A percentile compares a stretch with the other conserved stretches of the same genome.
Conservation (phyloP, 2,888 invertebrate genomes). For the Drosophila subsilvestris region DNA sequence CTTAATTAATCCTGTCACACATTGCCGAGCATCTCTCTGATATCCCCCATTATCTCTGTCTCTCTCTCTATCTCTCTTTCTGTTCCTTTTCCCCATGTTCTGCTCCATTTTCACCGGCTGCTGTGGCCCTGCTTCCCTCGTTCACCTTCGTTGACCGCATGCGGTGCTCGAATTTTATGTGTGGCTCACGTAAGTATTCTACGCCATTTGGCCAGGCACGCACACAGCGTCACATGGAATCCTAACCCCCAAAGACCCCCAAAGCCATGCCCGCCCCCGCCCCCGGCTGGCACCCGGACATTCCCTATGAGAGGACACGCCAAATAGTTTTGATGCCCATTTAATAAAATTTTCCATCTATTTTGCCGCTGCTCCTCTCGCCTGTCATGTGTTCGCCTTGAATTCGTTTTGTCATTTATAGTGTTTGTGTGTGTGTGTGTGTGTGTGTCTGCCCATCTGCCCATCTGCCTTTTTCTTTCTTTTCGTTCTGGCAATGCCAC, state of each 20-base stretch:
- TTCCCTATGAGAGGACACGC: slow-evolving; percentile 54
- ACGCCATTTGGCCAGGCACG: slow-evolving; percentile 40
- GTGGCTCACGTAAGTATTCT: slow-evolving; percentile 70
- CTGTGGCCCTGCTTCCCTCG: neutral
- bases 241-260: slow-evolving; percentile 41
- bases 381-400: slow-evolving; percentile 26
- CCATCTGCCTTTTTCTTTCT: neutral
- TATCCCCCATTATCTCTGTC: neutral
- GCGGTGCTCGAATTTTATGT: slow-evolving; percentile 61
- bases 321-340: slow-evolving; percentile 78
- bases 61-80: neutral
- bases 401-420: slow-evolving; percentile 75
- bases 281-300: neutral
- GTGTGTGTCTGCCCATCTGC: neutral
- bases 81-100: neutral
- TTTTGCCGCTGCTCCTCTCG: slow-evolving; percentile 33
- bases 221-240: slow-evolving; percentile 18
- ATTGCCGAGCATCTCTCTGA: slow-evolving; percentile 12
- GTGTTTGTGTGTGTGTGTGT: slow-evolving; percentile 23
- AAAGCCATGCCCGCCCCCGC: slow-evolving; percentile 7
- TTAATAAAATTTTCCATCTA: slow-evolving; percentile 76
- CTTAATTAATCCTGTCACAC: slow-evolving; percentile 57
- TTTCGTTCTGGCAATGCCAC: slow-evolving; percentile 5
- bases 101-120: too few species aligned
- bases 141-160: slow-evolving; percentile 48